A percentile compares a stretch with the other conserved stretches of the same genome.
Conservation (phyloP, 2,888 invertebrate genomes). For the Odontocolon sp. region DNA sequence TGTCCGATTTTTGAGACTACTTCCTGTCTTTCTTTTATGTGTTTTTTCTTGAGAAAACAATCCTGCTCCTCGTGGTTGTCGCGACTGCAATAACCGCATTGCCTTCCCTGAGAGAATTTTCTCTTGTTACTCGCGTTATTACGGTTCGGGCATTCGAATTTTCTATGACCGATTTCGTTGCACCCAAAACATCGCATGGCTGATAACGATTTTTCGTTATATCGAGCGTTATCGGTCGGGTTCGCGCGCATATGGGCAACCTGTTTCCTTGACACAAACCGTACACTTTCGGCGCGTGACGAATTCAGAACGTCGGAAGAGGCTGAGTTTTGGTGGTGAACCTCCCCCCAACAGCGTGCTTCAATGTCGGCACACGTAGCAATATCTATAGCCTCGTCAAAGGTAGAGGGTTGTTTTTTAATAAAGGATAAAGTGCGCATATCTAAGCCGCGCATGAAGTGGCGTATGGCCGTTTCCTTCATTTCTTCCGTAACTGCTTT, state of each 20-base stretch:
- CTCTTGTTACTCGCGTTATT: background rate
- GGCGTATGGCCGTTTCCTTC: background rate
- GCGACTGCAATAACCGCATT: background rate
- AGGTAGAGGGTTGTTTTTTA: background rate
- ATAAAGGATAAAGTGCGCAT: background rate
- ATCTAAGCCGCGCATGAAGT: background rate
- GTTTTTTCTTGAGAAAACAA: constrained; percentile 10
- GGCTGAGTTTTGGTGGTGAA: background rate
- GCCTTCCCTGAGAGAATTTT: background rate
- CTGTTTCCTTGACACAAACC: background rate
- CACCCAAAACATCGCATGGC: background rate
- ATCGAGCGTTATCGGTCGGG: background rate
- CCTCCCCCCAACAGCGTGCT: background rate
- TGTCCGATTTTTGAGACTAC: background rate
- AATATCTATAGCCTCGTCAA: background rate
- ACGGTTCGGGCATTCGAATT: background rate
- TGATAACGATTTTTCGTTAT: background rate
- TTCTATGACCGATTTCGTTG: background rate
- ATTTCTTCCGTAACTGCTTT: background rate
- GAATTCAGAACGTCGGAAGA: background rate
- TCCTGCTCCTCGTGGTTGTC: background rate
- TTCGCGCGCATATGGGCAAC: background rate
- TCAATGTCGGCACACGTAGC: background rate
- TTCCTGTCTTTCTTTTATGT: background rate
- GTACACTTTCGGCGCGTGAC: background rate